A percentile compares a stretch with the other conserved stretches of the same genome.
These are phyloP conservation scores for Babyrousa celebensis DNA, from an alignment of 2,797 vertebrate genomes.

Conservation along the genomic window DNA sequence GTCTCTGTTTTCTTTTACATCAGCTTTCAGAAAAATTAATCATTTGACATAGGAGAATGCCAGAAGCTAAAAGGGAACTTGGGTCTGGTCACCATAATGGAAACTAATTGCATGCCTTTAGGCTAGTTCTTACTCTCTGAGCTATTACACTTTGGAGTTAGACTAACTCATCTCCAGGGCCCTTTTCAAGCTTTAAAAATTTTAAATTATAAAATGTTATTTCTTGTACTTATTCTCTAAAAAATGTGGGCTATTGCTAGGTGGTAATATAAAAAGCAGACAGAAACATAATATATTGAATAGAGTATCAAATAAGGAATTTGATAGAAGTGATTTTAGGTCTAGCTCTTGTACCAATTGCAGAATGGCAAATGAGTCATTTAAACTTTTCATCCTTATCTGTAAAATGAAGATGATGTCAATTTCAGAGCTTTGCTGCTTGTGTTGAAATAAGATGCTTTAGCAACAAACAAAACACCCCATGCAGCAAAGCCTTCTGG, in stretches of 20 bases:
- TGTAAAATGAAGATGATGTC: background rate
- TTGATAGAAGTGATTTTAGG: background rate
- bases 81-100: background rate
- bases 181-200: conserved; percentile 46
- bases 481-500: background rate
- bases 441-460: background rate
- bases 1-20: background rate
- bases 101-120: background rate
- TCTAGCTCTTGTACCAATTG: background rate
- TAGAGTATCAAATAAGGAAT: background rate
- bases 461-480: background rate
- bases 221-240: conserved; percentile 22
- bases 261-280: background rate
- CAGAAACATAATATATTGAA: background rate
- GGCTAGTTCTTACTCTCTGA: background rate
- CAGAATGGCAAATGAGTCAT: background rate
- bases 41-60: background rate
- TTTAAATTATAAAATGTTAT: conserved; percentile 16
- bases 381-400: background rate
- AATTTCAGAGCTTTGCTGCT: background rate
- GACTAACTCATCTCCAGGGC: background rate
- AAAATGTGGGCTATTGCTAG: background rate
- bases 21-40: background rate
- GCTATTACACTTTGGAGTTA: background rate
- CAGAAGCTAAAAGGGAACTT: background rate